Evolutionary conservation across 2,888 invertebrate species (phyloP).

Genomic region (Erannis defoliaria): DNA sequence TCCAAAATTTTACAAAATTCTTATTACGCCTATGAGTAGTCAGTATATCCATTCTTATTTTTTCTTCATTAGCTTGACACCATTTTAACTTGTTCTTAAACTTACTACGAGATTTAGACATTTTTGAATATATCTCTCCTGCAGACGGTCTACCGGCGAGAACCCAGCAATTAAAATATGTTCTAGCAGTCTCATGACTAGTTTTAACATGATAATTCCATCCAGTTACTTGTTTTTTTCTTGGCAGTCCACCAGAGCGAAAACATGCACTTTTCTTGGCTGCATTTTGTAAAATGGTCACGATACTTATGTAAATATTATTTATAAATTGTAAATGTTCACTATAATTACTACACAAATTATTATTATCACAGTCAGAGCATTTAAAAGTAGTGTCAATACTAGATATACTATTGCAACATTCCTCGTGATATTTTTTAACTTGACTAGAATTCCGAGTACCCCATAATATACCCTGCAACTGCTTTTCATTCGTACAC

Average conservation of each 20-base stretch:
- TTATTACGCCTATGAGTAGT: too few relatives aligned
- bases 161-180: neutral
- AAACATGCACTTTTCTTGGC: neutral
- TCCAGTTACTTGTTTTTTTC: neutral
- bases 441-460: neutral
- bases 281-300: neutral
- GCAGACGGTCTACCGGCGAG: neutral
- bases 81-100: constrained; percentile 1
- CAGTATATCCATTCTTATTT: too few relatives aligned
- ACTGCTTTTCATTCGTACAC: neutral
- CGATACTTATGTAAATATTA: constrained; percentile 1
- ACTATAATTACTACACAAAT: neutral
- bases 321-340: neutral
- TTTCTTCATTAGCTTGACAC: constrained; percentile 1
- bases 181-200: neutral
- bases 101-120: neutral
- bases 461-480: neutral
- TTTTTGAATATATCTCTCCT: neutral
- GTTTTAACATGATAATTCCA: neutral
- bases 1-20: too few relatives aligned
- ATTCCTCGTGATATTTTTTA: neutral
- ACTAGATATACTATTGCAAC: neutral
- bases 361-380: constrained; percentile 6
- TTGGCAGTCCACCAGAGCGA: neutral
- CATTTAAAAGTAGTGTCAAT: neutral